phyloP scores from a whole-genome alignment of 2,888 invertebrate genomes.

The Lepas anatifera region DNA sequence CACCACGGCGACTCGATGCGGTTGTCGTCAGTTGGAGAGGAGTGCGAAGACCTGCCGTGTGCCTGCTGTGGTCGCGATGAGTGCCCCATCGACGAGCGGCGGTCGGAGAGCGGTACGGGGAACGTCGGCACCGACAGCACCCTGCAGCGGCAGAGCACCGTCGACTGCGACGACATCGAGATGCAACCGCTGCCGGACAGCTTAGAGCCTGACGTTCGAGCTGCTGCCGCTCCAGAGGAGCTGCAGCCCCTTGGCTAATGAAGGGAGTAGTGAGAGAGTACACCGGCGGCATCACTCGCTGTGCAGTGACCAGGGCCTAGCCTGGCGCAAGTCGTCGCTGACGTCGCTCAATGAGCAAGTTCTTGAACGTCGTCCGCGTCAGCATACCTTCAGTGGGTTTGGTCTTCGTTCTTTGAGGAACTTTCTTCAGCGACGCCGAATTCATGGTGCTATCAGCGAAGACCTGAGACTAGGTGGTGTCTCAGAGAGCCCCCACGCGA shows the following conservation, averaged over 20 bases:
- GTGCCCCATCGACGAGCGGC: neutral
- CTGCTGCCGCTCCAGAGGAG: too few relatives aligned
- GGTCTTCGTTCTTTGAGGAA: neutral
- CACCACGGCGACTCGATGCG: neutral
- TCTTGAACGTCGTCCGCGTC: neutral
- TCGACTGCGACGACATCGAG: too few relatives aligned
- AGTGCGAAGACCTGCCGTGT: conserved; percentile 1
- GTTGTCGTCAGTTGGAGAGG: neutral
- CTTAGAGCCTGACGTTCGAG: too few relatives aligned
- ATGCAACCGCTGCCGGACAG: too few relatives aligned
- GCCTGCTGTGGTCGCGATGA: neutral
- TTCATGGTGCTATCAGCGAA: neutral
- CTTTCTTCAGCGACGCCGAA: neutral
- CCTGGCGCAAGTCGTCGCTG: neutral
- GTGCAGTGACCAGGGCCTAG: neutral
- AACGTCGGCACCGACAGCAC: neutral
- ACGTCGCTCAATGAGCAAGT: too few relatives aligned
- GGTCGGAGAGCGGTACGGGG: neutral
- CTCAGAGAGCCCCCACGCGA: neutral
- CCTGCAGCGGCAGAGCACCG: too few relatives aligned
- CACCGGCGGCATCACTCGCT: neutral
- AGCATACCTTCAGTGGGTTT: neutral
- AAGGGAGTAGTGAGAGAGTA: too few relatives aligned
- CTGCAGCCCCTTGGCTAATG: too few relatives aligned
- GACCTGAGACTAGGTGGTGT: neutral